phyloP scores from a whole-genome alignment of 2,113 vertebrate genomes.

The Pituophis catenifer region DNA sequence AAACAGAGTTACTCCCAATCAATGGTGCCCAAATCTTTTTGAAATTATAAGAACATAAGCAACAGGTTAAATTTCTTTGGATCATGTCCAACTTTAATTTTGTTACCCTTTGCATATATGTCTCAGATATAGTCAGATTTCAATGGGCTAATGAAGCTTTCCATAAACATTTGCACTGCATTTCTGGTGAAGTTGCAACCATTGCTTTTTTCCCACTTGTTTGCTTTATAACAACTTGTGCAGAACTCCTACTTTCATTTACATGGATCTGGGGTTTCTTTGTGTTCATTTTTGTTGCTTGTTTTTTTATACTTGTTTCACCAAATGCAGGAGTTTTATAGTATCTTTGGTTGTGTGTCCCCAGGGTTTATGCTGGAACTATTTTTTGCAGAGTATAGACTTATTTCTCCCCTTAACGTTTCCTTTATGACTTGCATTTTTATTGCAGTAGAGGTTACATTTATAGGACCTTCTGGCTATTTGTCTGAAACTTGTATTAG shows the following conservation, averaged over 20 bases:
- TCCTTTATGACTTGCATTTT: constrained; percentile 73
- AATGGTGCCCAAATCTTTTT: background rate
- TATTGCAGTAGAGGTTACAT: constrained; percentile 61
- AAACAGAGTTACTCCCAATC: background rate
- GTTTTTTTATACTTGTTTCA: constrained; percentile 64
- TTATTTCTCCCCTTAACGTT: constrained; percentile 52
- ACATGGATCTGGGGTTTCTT: constrained; percentile 51
- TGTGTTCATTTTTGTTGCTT: constrained; percentile 49
- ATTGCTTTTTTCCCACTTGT: constrained; percentile 49
- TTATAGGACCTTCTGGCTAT: constrained; percentile 68
- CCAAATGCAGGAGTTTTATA: constrained; percentile 58
- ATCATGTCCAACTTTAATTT: constrained; percentile 2
- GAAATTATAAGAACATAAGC: background rate
- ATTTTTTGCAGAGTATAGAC: constrained; percentile 65
- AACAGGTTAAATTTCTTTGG: background rate
- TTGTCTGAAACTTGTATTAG: constrained; percentile 76
- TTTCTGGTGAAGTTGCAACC: constrained; percentile 50
- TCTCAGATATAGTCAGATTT: constrained; percentile 54
- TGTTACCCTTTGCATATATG: constrained; percentile 46
- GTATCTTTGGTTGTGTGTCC: constrained; percentile 56
- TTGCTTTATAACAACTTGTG: constrained; percentile 52
- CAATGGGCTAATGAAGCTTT: constrained; percentile 54
- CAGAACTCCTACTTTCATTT: constrained; percentile 54
- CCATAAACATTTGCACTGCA: constrained; percentile 27
- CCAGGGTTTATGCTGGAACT: constrained; percentile 61